Evolutionary conservation across 2,888 invertebrate species (phyloP).

Genomic region (Xanthorhoe designata): DNA sequence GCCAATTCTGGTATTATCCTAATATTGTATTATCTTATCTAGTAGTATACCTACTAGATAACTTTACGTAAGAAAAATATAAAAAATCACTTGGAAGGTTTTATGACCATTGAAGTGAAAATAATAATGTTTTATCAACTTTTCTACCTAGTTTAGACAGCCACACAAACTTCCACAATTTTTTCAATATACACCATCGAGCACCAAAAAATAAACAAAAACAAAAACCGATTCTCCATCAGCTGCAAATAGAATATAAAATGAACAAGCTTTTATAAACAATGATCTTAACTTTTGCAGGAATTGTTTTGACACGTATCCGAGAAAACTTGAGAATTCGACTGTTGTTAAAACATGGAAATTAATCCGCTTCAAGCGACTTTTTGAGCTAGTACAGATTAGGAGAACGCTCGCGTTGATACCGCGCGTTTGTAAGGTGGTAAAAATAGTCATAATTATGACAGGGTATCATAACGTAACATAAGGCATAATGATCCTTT

Average conservation of each 20-base stretch:
- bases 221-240: background rate
- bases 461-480: too few relatives aligned
- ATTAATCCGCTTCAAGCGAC: background rate
- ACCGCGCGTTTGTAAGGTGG: too few relatives aligned
- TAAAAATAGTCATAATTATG: too few relatives aligned
- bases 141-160: background rate
- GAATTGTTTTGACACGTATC: slow-evolving; percentile 10
- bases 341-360: slow-evolving; percentile 2
- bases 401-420: too few relatives aligned
- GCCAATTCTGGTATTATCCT: too few relatives aligned
- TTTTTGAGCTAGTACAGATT: background rate
- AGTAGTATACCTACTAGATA: too few relatives aligned
- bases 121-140: background rate
- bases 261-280: slow-evolving; percentile 5
- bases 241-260: slow-evolving; percentile 6
- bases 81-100: too few relatives aligned
- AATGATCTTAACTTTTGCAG: background rate
- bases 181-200: background rate
- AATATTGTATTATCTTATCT: too few relatives aligned
- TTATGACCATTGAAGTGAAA: too few relatives aligned
- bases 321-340: background rate
- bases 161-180: background rate
- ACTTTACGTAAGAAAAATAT: too few relatives aligned
- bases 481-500: too few relatives aligned
- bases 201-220: background rate